Evolutionary conservation across 2,888 invertebrate species (phyloP).

Genomic region (Amphipyra berbera): DNA sequence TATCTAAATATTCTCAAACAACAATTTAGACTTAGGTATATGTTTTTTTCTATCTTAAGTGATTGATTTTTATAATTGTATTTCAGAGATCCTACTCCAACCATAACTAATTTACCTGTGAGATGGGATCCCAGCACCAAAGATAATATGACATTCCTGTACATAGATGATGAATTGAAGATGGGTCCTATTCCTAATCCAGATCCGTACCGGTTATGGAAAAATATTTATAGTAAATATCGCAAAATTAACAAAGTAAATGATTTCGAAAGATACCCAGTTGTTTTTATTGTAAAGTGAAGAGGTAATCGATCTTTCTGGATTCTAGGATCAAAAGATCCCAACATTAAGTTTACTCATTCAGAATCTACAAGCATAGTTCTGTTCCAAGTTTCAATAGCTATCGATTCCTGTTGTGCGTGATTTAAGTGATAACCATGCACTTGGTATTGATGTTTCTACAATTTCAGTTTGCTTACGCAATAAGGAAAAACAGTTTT

Average conservation of each 20-base stretch:
- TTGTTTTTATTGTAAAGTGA: conserved; percentile 5
- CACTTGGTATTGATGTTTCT: neutral
- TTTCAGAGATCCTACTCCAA: conserved; percentile 47
- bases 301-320: too few species aligned
- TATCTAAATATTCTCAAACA: too few species aligned
- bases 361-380: too few species aligned
- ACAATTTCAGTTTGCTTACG: neutral
- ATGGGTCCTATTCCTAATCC: conserved; percentile 61
- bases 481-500: neutral
- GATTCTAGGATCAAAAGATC: too few species aligned
- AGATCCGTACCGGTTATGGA: conserved; percentile 56
- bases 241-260: conserved; percentile 43
- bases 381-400: too few species aligned
- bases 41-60: too few species aligned
- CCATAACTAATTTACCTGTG: conserved; percentile 26
- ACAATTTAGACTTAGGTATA: too few species aligned
- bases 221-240: conserved; percentile 59
- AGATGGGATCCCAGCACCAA: conserved; percentile 56
- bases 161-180: conserved; percentile 57
- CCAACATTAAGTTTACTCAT: too few species aligned
- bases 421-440: neutral
- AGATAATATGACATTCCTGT: conserved; percentile 54
- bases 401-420: too few species aligned
- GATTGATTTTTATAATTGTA: neutral
- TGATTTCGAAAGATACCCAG: conserved; percentile 18